Percentiles rank a stretch among this genome's conserved stretches.
Evolutionary conservation across 2,797 vertebrate species (phyloP).

Genomic region (Paratrypauchen microcephalus): DNA sequence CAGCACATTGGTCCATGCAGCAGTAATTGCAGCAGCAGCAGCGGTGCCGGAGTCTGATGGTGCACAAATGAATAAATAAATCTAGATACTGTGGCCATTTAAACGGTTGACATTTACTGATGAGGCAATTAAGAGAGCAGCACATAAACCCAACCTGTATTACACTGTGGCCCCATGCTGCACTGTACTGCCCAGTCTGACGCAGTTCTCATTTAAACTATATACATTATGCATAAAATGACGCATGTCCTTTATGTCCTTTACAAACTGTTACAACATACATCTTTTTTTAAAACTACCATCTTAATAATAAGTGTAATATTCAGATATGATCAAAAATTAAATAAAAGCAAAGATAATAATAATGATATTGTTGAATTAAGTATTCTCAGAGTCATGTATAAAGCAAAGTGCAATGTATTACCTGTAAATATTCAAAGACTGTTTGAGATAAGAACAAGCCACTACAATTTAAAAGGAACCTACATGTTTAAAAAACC

Average conservation of each 20-base stretch:
- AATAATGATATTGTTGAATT: no score
- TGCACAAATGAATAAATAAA: conserved; percentile 71
- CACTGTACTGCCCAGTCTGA: conserved; percentile 5
- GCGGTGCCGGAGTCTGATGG: conserved; percentile 57
- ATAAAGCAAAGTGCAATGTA: no score
- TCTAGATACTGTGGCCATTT: conserved; percentile 56
- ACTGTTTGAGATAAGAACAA: no score
- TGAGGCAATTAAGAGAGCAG: conserved; percentile 70
- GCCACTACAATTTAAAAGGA: no score
- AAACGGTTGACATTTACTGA: conserved; percentile 74
- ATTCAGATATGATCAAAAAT: no score
- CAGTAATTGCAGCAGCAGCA: conserved; percentile 64
- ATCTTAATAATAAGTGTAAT: no score
- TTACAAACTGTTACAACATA: background rate
- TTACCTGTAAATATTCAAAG: no score
- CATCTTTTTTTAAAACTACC: no score
- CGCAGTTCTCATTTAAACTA: background rate
- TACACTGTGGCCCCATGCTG: conserved; percentile 25
- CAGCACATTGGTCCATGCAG: conserved; percentile 54
- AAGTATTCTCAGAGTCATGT: no score
- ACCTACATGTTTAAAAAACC: no score
- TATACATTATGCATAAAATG: background rate
- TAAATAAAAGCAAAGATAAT: no score
- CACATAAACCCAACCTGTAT: conserved; percentile 40
- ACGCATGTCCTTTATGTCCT: background rate